A percentile compares a stretch with the other conserved stretches of the same genome.
phyloP scores from a whole-genome alignment of 2,888 invertebrate genomes.

The Steinernema hermaphroditum region DNA sequence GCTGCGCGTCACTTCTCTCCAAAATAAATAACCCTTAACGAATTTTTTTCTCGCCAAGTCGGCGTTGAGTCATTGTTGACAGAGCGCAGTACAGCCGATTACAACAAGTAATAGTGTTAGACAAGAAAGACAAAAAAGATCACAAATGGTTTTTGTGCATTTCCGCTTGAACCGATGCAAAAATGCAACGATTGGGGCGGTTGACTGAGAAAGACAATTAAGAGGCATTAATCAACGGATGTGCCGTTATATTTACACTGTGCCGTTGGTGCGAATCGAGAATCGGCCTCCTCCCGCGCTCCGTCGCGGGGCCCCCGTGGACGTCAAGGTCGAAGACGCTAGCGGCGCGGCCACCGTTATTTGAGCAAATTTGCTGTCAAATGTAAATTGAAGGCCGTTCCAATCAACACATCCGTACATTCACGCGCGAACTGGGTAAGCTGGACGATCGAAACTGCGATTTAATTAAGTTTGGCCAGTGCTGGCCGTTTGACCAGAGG shows the following conservation, averaged over 20 bases:
- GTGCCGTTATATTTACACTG: slow-evolving; percentile 30
- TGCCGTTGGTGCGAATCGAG: slow-evolving; percentile 22
- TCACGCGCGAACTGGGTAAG: not conserved
- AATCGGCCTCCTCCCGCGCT: slow-evolving; percentile 23
- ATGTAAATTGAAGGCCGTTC: slow-evolving; percentile 20
- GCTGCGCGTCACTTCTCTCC: not conserved
- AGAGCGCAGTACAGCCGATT: too few relatives aligned
- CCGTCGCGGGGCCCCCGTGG: slow-evolving; percentile 22
- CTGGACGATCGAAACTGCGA: not conserved
- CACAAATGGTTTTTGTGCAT: too few relatives aligned
- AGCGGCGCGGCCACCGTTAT: slow-evolving; percentile 21
- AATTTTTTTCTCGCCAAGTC: not conserved
- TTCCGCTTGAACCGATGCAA: not conserved
- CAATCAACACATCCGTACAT: slow-evolving; percentile 27
- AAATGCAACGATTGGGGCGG: not conserved
- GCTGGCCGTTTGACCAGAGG: slow-evolving; percentile 16
- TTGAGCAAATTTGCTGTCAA: slow-evolving; percentile 25
- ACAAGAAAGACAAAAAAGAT: too few relatives aligned
- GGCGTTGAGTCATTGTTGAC: not conserved
- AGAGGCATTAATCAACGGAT: slow-evolving; percentile 29
- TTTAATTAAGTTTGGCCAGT: slow-evolving; percentile 13
- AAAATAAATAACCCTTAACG: not conserved
- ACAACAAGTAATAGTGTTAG: too few relatives aligned
- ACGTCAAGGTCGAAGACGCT: slow-evolving; percentile 26
- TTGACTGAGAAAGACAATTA: slow-evolving; percentile 27